Percentiles rank a stretch among this genome's conserved stretches.
Evolutionary conservation across 2,888 invertebrate genomes (phyloP).

Genomic region (Hermaeophaga mercurialis): DNA sequence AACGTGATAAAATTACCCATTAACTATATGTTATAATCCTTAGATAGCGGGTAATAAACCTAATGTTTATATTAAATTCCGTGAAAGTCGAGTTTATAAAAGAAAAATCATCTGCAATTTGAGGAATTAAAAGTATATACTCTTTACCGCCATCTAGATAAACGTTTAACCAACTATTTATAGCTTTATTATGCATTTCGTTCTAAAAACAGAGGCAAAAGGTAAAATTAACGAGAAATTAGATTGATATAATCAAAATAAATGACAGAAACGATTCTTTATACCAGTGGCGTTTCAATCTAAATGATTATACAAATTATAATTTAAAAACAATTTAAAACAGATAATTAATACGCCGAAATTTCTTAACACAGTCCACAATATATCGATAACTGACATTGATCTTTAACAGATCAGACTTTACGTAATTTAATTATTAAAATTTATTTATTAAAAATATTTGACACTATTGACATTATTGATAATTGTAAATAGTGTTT

Average conservation of each 20-base stretch:
- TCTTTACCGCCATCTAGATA: constrained; percentile 5
- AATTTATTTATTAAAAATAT: too few relatives aligned
- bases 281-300: neutral
- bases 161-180: neutral
- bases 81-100: too few relatives aligned
- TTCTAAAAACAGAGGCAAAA: constrained; percentile 1
- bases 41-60: neutral
- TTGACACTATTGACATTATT: too few relatives aligned
- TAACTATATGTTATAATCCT: neutral
- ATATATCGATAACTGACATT: too few relatives aligned
- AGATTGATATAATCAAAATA: constrained; percentile 15
- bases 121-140: neutral
- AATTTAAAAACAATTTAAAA: too few relatives aligned
- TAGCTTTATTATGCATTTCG: constrained; percentile 6
- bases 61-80: neutral
- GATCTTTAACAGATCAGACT: too few relatives aligned
- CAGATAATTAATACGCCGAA: too few relatives aligned
- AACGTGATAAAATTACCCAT: too few relatives aligned
- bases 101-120: neutral
- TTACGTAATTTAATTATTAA: too few relatives aligned
- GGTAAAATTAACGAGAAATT: constrained; percentile 3
- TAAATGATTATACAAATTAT: too few relatives aligned
- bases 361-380: too few relatives aligned
- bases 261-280: constrained; percentile 18
- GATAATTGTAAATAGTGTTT: too few relatives aligned